Base-by-base conservation (phyloP, 2,113 vertebrate genomes). In the Prolemur simus region DNA sequence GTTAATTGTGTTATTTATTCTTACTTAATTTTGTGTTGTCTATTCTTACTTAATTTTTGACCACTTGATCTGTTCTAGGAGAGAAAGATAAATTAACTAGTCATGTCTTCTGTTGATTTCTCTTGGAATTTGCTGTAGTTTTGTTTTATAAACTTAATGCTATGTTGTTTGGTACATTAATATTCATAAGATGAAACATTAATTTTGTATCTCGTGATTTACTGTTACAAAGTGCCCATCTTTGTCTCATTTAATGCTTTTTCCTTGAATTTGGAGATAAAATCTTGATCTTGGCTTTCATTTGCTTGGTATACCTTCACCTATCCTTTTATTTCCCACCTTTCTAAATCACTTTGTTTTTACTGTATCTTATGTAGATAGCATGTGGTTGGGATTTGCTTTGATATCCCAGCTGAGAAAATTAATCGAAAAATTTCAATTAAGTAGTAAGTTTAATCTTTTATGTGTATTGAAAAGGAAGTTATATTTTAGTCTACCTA, bases 201-300 rank as follows among this genome's bases (percentile, higher is more conserved):
- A 60, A 71, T 81, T 95, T 83, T 69, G 17, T 6, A 81, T 47
- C 47, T 89, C 17, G 37, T 13, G 18, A 23, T 60, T 96, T 58
- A 39, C 68, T 89, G 54, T 64, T 80, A 66, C 47, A 83, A 81
- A 83, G 32, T 29, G 4, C 10, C 21, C 58, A 25, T 58, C 25
- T 88, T 92, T 73, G n/a, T 92, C n/a, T 94, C 39, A 81, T 49
- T 96, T 87, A 47, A 94, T 49, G 27, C 5, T 56, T 90, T 90
- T n/a, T 11, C 45, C 47, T 13, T 68, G 45, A 87, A 71, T 95
- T 76, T 76, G 69, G 42, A 66, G 21, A 52, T 54, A 60, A 76
- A 52, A 69, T 89, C 76, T 78, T 89, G n/a, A 37, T 82, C 5
- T 68, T 88, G 94, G 52, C 42, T 88, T 91, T 82, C 8, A 47